Conservation (phyloP, 2,888 invertebrate genomes). For the Elegia similella region DNA sequence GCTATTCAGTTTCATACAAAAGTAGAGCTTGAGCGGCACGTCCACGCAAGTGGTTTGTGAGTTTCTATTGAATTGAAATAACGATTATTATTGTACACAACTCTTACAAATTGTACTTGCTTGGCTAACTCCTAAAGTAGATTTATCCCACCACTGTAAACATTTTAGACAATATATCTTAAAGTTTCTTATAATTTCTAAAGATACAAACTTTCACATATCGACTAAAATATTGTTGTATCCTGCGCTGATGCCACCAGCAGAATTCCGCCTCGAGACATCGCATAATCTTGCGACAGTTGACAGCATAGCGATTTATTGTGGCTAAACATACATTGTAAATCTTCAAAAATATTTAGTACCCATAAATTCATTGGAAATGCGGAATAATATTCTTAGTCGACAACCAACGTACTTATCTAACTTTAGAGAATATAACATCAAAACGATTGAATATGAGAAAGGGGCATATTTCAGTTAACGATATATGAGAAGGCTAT, state of each 20-base stretch:
- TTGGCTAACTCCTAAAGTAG: not conserved
- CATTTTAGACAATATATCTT: not conserved
- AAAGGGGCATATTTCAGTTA: constrained; percentile 57
- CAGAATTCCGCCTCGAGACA: constrained; percentile 34
- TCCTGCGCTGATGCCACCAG: constrained; percentile 17
- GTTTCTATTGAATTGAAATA: too few relatives aligned
- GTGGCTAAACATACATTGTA: constrained; percentile 33
- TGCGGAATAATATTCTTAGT: constrained; percentile 33
- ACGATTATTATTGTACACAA: too few relatives aligned
- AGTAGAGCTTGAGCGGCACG: too few relatives aligned
- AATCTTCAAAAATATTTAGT: constrained; percentile 40
- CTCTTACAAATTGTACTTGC: too few relatives aligned
- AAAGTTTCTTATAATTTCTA: constrained; percentile 7
- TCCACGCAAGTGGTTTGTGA: too few relatives aligned
- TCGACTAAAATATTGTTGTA: constrained; percentile 13
- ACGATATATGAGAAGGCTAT: constrained; percentile 58
- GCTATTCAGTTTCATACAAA: too few relatives aligned
- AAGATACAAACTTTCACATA: constrained; percentile 13
- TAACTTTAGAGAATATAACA: constrained; percentile 41
- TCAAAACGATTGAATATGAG: constrained; percentile 53
- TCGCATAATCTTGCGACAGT: constrained; percentile 36
- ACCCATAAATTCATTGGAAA: constrained; percentile 40
- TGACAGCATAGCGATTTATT: constrained; percentile 40
- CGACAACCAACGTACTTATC: constrained; percentile 32
- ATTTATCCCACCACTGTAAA: not conserved